phyloP scores from a whole-genome alignment of 2,888 invertebrate species.

The Cosmia pyralina region DNA sequence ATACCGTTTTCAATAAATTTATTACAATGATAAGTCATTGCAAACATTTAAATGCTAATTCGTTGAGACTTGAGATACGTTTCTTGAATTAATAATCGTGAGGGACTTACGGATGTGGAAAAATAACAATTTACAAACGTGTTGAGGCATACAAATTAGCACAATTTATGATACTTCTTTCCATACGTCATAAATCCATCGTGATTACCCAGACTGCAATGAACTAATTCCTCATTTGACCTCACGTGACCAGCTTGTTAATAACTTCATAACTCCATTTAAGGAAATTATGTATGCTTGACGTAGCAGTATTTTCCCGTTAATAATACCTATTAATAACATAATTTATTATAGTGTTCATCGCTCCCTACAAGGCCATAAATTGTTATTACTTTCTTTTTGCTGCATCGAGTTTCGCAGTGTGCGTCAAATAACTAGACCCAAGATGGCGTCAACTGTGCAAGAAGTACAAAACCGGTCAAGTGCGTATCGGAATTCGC shows the following conservation, averaged over 20 bases:
- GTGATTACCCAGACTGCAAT: conserved; percentile 40
- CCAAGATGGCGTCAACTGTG: too few species aligned
- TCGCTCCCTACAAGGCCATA: conserved; percentile 15
- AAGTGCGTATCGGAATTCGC: too few species aligned
- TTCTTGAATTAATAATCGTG: conserved; percentile 54
- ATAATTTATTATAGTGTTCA: conserved; percentile 3
- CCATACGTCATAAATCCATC: conserved; percentile 43
- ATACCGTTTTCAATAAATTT: conserved; percentile 57
- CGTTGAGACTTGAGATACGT: conserved; percentile 37
- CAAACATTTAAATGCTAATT: conserved; percentile 54
- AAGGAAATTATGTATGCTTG: conserved; percentile 46
- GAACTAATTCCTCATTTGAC: conserved; percentile 42
- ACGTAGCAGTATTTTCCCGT: conserved; percentile 53
- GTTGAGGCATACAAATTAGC: conserved; percentile 30
- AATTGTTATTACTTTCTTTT: conserved; percentile 22
- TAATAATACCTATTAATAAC: conserved; percentile 22
- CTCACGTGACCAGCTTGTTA: conserved; percentile 41
- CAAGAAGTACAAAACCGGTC: too few species aligned
- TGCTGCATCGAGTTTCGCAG: conserved; percentile 22
- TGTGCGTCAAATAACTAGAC: too few species aligned
- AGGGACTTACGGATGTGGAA: conserved; percentile 45
- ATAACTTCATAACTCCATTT: conserved; percentile 32
- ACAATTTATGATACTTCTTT: conserved; percentile 33
- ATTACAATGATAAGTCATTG: conserved; percentile 38
- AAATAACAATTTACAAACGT: conserved; percentile 45